Percentiles rank a stretch among this genome's conserved stretches.
Evolutionary conservation across 2,113 vertebrate genomes (phyloP).

Genomic region (Megaceryle maxima): DNA sequence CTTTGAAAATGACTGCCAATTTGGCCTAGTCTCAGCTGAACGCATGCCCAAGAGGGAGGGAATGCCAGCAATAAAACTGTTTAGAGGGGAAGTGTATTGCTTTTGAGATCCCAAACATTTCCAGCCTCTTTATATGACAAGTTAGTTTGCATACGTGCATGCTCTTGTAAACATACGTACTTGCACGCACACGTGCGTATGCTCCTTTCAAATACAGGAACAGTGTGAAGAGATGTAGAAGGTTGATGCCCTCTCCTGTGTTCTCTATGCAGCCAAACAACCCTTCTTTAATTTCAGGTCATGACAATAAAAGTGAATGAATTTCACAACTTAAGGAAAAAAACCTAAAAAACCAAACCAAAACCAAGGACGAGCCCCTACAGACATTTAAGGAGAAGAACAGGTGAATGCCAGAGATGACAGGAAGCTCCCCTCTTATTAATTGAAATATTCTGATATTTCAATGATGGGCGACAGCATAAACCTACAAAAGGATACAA

Average conservation of each 20-base stretch:
- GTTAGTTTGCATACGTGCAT: neutral
- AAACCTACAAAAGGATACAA: neutral
- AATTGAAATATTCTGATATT: neutral
- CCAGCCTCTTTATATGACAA: conserved; percentile 36
- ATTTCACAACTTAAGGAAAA: neutral
- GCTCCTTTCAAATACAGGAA: neutral
- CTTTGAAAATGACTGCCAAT: conserved; percentile 91
- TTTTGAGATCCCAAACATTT: conserved; percentile 75
- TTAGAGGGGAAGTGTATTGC: conserved; percentile 86
- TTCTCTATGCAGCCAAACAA: neutral
- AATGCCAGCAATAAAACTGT: conserved; percentile 88
- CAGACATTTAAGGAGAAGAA: neutral
- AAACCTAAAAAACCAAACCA: no score
- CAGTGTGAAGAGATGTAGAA: neutral
- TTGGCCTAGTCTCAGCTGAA: conserved; percentile 93
- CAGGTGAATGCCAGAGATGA: neutral
- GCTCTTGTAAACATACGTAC: neutral
- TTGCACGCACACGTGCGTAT: fast-evolving
- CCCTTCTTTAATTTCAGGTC: neutral
- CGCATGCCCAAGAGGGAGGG: conserved; percentile 82
- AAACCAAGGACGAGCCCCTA: neutral
- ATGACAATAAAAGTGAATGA: neutral
- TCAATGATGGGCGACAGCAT: neutral
- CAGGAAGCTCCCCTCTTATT: neutral
- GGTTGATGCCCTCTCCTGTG: neutral